Conservation (phyloP, 2,113 vertebrate species). For the Psettodes erumei region DNA sequence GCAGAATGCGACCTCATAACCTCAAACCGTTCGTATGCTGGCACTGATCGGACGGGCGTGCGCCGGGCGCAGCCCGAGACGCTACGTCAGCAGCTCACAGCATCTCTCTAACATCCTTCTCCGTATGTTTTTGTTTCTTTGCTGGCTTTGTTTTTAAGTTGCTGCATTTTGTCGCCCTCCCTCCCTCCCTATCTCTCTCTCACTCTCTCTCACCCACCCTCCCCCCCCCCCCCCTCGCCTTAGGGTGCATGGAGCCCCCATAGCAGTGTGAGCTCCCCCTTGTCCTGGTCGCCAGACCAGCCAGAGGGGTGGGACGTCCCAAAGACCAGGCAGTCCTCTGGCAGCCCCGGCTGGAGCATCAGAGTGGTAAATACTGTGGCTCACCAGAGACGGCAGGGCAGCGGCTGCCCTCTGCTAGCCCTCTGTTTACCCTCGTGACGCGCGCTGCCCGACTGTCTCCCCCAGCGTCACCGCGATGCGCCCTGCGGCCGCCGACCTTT, state of each 20-base stretch:
- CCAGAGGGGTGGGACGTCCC: slow-evolving; percentile 95
- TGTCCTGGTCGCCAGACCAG: slow-evolving; percentile 94
- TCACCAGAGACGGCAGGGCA: slow-evolving; percentile 62
- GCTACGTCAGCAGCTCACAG: slow-evolving; percentile 66
- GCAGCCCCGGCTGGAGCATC: slow-evolving; percentile 98
- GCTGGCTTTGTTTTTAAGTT: slow-evolving; percentile 93
- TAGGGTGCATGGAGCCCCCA: slow-evolving; percentile 98
- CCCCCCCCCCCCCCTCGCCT: slow-evolving; percentile 93
- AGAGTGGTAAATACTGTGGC: slow-evolving; percentile 99
- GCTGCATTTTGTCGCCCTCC: slow-evolving; percentile 95
- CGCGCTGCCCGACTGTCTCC: slow-evolving; percentile 47
- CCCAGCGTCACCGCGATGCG: slow-evolving; percentile 57
- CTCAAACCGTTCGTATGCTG: slow-evolving; percentile 30
- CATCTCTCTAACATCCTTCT: slow-evolving; percentile 79
- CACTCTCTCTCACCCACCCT: slow-evolving; percentile 88
- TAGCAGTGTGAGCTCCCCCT: slow-evolving; percentile 96
- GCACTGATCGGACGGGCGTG: too few species aligned
- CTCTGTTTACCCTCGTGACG: slow-evolving; percentile 57
- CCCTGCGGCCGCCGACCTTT: too few species aligned
- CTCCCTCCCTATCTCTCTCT: slow-evolving; percentile 87
- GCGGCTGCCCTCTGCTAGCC: slow-evolving; percentile 60
- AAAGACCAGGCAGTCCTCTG: slow-evolving; percentile 96
- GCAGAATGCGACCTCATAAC: slow-evolving; percentile 23
- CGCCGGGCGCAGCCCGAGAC: too few species aligned
- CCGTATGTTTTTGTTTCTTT: slow-evolving; percentile 86